Percentiles rank a stretch among this genome's conserved stretches.
Conservation (phyloP, 2,797 vertebrate species). For the Enteromius thamalakanensis region DNA sequence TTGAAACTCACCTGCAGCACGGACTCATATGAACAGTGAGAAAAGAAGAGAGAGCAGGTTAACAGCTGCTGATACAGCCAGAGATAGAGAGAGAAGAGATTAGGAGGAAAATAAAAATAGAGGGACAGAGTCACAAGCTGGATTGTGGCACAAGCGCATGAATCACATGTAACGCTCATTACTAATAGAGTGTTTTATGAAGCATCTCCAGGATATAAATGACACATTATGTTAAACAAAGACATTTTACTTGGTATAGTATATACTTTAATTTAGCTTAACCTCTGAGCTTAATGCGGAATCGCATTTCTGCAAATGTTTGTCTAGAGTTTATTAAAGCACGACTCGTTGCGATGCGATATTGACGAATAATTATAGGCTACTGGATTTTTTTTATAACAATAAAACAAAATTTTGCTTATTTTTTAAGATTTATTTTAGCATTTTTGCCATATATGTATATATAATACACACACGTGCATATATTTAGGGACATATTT, state of each 20-base stretch:
- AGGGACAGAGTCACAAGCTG: constrained; percentile 46
- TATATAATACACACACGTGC: too few relatives aligned
- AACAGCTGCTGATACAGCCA: constrained; percentile 45
- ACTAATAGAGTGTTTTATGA: background rate
- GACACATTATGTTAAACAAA: background rate
- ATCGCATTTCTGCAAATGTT: background rate
- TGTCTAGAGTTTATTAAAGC: background rate
- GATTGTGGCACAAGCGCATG: background rate
- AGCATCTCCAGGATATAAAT: background rate
- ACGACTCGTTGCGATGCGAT: too few relatives aligned
- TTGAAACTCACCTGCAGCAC: constrained; percentile 87
- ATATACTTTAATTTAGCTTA: background rate
- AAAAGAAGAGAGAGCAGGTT: constrained; percentile 56
- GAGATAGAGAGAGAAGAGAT: constrained; percentile 53
- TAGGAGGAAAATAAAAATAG: constrained; percentile 69
- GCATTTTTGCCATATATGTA: too few relatives aligned
- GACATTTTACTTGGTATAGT: background rate
- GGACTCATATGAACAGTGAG: constrained; percentile 81
- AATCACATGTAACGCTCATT: background rate
- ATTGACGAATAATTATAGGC: too few relatives aligned
- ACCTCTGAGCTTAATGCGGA: background rate
- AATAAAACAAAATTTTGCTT: too few relatives aligned
- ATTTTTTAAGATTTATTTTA: too few relatives aligned
- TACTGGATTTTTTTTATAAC: too few relatives aligned
- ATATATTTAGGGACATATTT: too few relatives aligned